These are phyloP conservation scores for Temnothorax ravouxi DNA, from an alignment of 2,888 invertebrate genomes.

Conservation along the genomic window DNA sequence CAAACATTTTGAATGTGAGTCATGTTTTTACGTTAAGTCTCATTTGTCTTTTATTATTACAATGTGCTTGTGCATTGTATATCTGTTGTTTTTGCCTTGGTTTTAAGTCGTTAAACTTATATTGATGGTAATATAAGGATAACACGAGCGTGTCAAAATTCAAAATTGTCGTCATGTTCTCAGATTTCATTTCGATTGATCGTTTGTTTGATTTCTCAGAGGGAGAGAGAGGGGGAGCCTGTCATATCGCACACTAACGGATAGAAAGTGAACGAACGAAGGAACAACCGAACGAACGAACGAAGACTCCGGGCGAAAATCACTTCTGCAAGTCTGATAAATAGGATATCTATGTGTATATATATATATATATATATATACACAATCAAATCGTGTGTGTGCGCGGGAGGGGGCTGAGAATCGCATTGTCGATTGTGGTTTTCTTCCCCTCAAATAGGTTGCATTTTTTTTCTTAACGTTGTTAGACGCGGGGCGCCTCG, in stretches of 20 bases:
- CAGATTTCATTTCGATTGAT: slow-evolving; percentile 82
- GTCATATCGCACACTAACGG: slow-evolving; percentile 79
- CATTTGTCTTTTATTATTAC: slow-evolving; percentile 65
- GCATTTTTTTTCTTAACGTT: slow-evolving; percentile 68
- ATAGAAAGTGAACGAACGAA: slow-evolving; percentile 63
- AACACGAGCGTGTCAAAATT: slow-evolving; percentile 85
- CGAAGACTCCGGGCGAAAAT: slow-evolving; percentile 74
- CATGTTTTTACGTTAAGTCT: slow-evolving; percentile 82
- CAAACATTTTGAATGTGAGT: slow-evolving; percentile 81
- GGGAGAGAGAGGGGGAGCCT: slow-evolving; percentile 77
- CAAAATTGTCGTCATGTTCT: slow-evolving; percentile 85
- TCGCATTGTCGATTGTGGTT: neutral
- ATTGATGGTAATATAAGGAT: slow-evolving; percentile 83
- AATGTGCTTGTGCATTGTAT: slow-evolving; percentile 76
- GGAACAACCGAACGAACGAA: slow-evolving; percentile 67
- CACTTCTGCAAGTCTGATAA: slow-evolving; percentile 75
- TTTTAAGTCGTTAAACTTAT: slow-evolving; percentile 80
- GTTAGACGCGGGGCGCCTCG: slow-evolving; percentile 45
- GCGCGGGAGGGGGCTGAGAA: slow-evolving; percentile 22
- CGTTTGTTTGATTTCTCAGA: slow-evolving; percentile 81
- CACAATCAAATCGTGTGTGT: slow-evolving; percentile 68
- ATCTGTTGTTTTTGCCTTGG: slow-evolving; percentile 75
- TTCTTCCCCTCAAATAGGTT: slow-evolving; percentile 62
- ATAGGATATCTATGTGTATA: slow-evolving; percentile 30
- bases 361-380: slow-evolving; percentile 32